Evolutionary conservation across 2,888 invertebrate species (phyloP).

Genomic region (Ormyrus rosae): DNA sequence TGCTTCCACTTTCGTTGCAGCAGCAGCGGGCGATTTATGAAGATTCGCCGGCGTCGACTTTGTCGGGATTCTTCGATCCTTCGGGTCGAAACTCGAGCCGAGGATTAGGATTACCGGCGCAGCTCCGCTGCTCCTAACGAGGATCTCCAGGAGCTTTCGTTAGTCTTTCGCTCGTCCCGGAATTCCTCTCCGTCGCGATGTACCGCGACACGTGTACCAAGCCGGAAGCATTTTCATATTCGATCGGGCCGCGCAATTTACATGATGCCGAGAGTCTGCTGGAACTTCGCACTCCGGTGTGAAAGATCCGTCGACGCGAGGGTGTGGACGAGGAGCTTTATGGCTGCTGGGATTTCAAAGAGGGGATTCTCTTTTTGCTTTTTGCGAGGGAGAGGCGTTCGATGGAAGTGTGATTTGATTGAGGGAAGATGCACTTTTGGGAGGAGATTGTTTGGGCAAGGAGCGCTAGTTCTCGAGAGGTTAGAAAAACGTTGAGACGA

Average conservation of each 20-base stretch:
- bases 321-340: slow-evolving; percentile 8
- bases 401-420: slow-evolving; percentile 34
- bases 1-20: not conserved
- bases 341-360: not conserved
- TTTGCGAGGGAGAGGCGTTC: slow-evolving; percentile 3
- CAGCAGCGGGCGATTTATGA: slow-evolving; percentile 40
- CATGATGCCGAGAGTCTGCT: not conserved
- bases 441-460: no score
- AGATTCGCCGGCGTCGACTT: slow-evolving; percentile 47
- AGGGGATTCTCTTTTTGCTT: slow-evolving; percentile 17
- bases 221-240: slow-evolving; percentile 25
- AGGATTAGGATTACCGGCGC: slow-evolving; percentile 47
- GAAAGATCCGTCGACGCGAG: slow-evolving; percentile 25
- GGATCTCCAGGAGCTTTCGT: not conserved
- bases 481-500: no score
- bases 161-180: not conserved
- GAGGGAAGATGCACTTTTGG: slow-evolving; percentile 5
- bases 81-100: slow-evolving; percentile 43
- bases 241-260: slow-evolving; percentile 37
- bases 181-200: not conserved
- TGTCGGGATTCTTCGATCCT: slow-evolving; percentile 48
- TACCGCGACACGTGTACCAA: no score
- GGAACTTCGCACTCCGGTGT: not conserved
- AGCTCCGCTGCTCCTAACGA: slow-evolving; percentile 12
- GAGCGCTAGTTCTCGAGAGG: no score